phyloP scores from a whole-genome alignment of 2,797 vertebrate genomes.

The Pseudochaenichthys georgianus region DNA sequence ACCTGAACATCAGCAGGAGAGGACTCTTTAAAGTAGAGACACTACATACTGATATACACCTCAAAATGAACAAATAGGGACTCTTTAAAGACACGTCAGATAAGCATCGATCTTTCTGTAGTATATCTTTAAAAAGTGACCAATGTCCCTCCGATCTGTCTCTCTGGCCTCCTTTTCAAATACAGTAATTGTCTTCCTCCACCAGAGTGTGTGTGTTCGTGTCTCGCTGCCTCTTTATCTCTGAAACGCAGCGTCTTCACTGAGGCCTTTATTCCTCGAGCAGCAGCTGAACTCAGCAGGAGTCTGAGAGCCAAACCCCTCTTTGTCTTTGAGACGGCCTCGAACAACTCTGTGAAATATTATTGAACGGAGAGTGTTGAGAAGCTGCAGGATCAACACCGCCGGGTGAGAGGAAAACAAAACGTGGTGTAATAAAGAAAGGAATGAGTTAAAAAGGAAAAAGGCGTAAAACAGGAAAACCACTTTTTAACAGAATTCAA shows the following conservation, averaged over 20 bases:
- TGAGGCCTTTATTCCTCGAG: neutral
- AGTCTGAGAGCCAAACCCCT: constrained; percentile 12
- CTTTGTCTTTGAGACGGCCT: constrained; percentile 3
- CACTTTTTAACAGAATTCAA: too few species aligned
- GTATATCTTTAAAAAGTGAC: too few species aligned
- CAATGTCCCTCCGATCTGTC: too few species aligned
- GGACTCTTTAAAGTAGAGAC: too few species aligned
- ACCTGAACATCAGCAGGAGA: too few species aligned
- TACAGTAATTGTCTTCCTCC: neutral
- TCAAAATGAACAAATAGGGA: too few species aligned
- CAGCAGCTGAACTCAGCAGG: neutral
- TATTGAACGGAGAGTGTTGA: neutral
- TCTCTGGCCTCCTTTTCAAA: neutral
- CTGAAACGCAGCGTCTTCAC: neutral
- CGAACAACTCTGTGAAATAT: constrained; percentile 10
- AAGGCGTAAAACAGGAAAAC: too few species aligned
- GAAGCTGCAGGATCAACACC: constrained; percentile 43
- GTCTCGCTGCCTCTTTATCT: neutral
- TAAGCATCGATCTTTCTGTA: too few species aligned
- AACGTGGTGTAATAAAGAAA: constrained; percentile 49
- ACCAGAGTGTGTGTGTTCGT: neutral
- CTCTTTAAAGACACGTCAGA: too few species aligned
- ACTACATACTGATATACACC: too few species aligned
- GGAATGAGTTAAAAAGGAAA: constrained; percentile 21
- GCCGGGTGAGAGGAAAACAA: neutral